Conservation (phyloP, 2,888 invertebrate species). For the Coenonympha arcania region DNA sequence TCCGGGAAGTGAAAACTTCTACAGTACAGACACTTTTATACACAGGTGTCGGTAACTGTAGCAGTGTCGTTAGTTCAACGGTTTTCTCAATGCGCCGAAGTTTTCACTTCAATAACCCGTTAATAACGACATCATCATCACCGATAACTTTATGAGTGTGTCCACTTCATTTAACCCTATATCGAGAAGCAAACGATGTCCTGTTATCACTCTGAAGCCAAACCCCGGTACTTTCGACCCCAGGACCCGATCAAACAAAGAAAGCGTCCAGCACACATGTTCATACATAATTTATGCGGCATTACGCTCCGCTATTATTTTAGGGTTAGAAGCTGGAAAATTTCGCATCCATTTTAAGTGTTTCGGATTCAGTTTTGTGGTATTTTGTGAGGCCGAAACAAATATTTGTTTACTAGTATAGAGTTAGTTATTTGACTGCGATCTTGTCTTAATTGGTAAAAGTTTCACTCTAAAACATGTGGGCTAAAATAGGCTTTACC, state of each 20-base stretch:
- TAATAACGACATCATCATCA: background rate
- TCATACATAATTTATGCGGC: slow-evolving; percentile 45
- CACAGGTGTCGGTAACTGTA: no score
- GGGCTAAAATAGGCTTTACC: no score
- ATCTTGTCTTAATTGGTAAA: no score
- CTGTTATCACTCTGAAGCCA: slow-evolving; percentile 21
- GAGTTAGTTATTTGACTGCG: no score
- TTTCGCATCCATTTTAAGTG: slow-evolving; percentile 27
- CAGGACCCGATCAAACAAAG: slow-evolving; percentile 25
- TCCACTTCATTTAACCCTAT: background rate
- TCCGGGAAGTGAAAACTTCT: no score
- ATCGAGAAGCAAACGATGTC: background rate
- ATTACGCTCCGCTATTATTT: slow-evolving; percentile 51
- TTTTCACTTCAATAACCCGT: background rate
- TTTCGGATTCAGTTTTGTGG: no score
- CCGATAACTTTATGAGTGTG: background rate
- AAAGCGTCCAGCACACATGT: slow-evolving; percentile 31
- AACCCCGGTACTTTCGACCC: slow-evolving; percentile 21
- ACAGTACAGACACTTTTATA: no score
- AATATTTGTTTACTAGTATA: no score
- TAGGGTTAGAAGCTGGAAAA: slow-evolving; percentile 35
- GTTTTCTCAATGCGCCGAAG: background rate
- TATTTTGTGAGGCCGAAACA: no score
- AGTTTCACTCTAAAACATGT: no score
- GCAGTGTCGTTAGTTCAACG: no score